A percentile compares a stretch with the other conserved stretches of the same genome.
phyloP scores from a whole-genome alignment of 2,113 vertebrate species.

The Dinomys branickii region DNA sequence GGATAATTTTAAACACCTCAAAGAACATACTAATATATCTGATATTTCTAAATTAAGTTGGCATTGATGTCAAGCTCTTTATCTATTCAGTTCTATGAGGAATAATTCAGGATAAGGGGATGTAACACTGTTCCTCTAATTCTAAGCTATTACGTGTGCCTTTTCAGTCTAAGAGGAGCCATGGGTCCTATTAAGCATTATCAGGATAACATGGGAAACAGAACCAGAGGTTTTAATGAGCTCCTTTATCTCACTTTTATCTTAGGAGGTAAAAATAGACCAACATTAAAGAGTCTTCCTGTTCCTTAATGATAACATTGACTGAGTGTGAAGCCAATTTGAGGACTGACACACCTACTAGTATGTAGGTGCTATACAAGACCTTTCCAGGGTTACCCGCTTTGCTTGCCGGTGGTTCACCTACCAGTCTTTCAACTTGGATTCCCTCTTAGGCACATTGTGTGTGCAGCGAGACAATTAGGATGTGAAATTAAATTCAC shows the following conservation, averaged over 20 bases:
- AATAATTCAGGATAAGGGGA: neutral
- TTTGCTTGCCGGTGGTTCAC: constrained; percentile 17
- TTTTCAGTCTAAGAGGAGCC: neutral
- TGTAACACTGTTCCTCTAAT: neutral
- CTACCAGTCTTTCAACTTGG: constrained; percentile 34
- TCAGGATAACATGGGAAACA: neutral
- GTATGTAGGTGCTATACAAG: neutral
- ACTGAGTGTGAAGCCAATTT: constrained; percentile 13
- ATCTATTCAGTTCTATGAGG: neutral
- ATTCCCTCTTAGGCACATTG: constrained; percentile 19
- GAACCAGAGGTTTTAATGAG: constrained; percentile 12
- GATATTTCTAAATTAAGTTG: neutral
- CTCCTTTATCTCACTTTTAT: constrained; percentile 42
- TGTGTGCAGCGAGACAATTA: constrained; percentile 63
- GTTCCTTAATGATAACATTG: constrained; percentile 12
- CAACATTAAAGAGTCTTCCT: neutral
- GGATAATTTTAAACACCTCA: neutral
- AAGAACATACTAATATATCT: neutral
- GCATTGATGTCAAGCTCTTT: neutral
- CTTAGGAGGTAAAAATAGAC: constrained; percentile 43
- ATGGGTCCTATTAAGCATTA: neutral
- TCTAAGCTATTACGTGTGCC: neutral
- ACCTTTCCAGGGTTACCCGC: neutral
- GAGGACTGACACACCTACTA: neutral
- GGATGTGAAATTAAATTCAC: constrained; percentile 65